Evolutionary conservation across 1,140 invertebrate genomes (phyloP).

Genomic region (Zaprionus lachaisei): DNA sequence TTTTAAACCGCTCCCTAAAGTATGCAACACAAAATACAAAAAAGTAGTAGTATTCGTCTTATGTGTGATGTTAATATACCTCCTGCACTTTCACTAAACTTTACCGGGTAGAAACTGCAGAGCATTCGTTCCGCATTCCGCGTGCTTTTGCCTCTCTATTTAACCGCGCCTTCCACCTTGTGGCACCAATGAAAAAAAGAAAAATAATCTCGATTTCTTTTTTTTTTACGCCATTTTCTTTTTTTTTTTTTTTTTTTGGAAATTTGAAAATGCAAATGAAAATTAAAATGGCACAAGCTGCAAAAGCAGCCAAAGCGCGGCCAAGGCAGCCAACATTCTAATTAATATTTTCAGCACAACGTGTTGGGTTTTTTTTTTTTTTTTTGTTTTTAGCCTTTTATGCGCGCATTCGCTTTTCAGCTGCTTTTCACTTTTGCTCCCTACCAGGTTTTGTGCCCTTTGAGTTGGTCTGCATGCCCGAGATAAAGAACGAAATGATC

Average conservation of each 20-base stretch:
- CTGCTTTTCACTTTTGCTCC: slow-evolving; percentile 21
- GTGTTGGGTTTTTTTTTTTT: slow-evolving; percentile 12
- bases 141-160: slow-evolving; percentile 44
- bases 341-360: slow-evolving; percentile 69
- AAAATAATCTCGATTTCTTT: slow-evolving; percentile 8
- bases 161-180: slow-evolving; percentile 70
- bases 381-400: slow-evolving; percentile 21
- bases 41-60: too few relatives aligned
- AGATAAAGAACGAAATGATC: slow-evolving; percentile 10
- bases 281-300: slow-evolving; percentile 21
- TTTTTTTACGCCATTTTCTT: neutral
- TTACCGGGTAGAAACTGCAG: slow-evolving; percentile 8
- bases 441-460: slow-evolving; percentile 21
- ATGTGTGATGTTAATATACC: too few relatives aligned
- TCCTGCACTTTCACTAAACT: neutral
- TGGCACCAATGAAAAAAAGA: slow-evolving; percentile 18
- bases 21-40: too few relatives aligned
- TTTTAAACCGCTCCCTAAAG: too few relatives aligned
- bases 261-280: slow-evolving; percentile 56
- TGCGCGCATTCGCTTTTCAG: slow-evolving; percentile 25
- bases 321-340: slow-evolving; percentile 51
- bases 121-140: slow-evolving; percentile 13
- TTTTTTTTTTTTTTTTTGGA: slow-evolving; percentile 3
- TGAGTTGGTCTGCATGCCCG: slow-evolving; percentile 27
- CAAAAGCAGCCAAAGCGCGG: slow-evolving; percentile 7